Percentiles rank a stretch among this genome's conserved stretches.
These are phyloP conservation scores for Aphidius colemani DNA, from an alignment of 2,888 invertebrate genomes.

Conservation along the genomic window DNA sequence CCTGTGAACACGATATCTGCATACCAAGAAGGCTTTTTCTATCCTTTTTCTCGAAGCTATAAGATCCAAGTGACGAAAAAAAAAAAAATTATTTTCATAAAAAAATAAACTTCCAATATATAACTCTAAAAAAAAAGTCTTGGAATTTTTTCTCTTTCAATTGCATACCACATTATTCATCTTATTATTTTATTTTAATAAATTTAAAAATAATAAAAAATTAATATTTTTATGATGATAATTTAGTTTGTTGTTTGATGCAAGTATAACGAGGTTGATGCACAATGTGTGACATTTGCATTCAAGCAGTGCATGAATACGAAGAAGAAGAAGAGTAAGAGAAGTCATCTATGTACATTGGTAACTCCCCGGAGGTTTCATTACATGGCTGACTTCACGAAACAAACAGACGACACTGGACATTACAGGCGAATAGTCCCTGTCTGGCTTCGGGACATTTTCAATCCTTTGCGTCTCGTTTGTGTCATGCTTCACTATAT, in stretches of 20 bases:
- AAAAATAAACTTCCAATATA: background rate
- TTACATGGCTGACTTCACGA: constrained; percentile 56
- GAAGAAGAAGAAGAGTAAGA: constrained; percentile 14
- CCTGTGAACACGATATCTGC: constrained; percentile 48
- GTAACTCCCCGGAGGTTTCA: constrained; percentile 50
- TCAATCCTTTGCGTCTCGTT: constrained; percentile 19
- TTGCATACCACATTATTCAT: too few relatives aligned
- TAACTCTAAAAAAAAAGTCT: background rate
- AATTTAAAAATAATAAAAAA: background rate
- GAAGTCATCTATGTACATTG: constrained; percentile 19
- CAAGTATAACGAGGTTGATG: constrained; percentile 37
- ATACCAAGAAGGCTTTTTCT: constrained; percentile 42
- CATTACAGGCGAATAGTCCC: constrained; percentile 42
- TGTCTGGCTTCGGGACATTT: constrained; percentile 24
- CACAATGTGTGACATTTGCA: constrained; percentile 32
- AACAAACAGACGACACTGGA: constrained; percentile 47
- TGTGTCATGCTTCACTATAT: constrained; percentile 12
- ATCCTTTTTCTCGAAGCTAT: constrained; percentile 21
- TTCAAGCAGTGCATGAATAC: constrained; percentile 38
- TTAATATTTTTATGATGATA: background rate
- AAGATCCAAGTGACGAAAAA: constrained; percentile 27
- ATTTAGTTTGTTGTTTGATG: constrained; percentile 9
- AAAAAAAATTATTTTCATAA: constrained; percentile 1
- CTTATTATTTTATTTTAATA: background rate
- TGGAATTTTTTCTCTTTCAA: too few relatives aligned